These are phyloP conservation scores for Oxyura jamaicensis DNA, from an alignment of 2,113 vertebrate species.

Conservation along the genomic window DNA sequence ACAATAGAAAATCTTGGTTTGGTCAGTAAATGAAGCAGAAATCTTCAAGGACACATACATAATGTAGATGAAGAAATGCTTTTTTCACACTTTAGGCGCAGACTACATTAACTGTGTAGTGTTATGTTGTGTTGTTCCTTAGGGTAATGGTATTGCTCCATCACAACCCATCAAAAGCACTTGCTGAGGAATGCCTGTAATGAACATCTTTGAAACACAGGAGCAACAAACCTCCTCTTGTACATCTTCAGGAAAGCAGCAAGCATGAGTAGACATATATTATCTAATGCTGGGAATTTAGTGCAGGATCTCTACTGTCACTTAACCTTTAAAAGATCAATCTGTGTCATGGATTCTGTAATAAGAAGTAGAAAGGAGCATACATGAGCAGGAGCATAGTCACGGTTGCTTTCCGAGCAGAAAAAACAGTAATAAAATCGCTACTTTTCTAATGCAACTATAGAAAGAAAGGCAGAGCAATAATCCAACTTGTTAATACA, in stretches of 20 bases:
- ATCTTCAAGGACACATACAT: conserved; percentile 23
- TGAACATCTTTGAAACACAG: background rate
- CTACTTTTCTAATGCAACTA: background rate
- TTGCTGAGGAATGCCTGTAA: background rate
- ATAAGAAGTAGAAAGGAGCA: background rate
- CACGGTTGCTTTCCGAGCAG: background rate
- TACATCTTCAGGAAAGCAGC: background rate
- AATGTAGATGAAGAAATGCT: background rate
- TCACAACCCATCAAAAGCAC: background rate
- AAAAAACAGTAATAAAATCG: background rate
- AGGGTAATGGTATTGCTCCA: background rate
- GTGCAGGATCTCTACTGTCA: background rate
- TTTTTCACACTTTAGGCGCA: background rate
- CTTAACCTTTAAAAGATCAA: background rate
- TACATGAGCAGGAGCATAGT: background rate
- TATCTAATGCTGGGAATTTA: background rate
- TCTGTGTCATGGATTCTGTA: background rate
- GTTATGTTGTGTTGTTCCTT: background rate
- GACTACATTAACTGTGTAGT: background rate
- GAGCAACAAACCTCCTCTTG: background rate
- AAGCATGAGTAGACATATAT: background rate
- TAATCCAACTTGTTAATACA: background rate
- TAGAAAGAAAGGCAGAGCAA: background rate
- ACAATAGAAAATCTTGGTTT: conserved; percentile 45
- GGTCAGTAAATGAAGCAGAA: conserved; percentile 32